Evolutionary conservation across 1,140 invertebrate species (phyloP).

Genomic region (Lepidurus apus): DNA sequence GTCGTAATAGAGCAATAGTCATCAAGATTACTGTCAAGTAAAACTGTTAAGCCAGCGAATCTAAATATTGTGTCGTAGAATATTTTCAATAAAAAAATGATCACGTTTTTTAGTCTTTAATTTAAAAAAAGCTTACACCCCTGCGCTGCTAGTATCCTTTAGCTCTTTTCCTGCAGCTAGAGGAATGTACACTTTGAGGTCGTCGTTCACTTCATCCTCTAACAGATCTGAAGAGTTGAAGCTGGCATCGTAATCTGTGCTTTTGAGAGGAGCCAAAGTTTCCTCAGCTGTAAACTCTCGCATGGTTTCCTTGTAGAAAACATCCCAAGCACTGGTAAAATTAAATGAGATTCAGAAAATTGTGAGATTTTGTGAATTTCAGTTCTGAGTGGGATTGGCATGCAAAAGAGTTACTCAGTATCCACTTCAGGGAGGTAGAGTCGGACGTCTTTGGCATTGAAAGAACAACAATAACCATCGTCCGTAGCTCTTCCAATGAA

Average conservation of each 20-base stretch:
- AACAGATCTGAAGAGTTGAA: not conserved
- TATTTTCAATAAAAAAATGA: too few species aligned
- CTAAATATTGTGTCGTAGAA: slow-evolving; percentile 36
- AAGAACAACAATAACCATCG: slow-evolving; percentile 46
- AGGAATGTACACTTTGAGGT: not conserved
- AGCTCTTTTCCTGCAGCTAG: not conserved
- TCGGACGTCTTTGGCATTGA: slow-evolving; percentile 38
- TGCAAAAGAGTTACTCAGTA: not conserved
- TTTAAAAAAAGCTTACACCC: slow-evolving; percentile 35
- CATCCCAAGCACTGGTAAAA: slow-evolving; percentile 24
- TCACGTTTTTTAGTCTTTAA: slow-evolving; percentile 24
- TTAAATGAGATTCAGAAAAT: not conserved
- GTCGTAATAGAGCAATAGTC: slow-evolving; percentile 43
- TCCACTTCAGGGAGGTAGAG: slow-evolving; percentile 40
- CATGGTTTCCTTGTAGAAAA: not conserved
- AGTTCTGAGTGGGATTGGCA: slow-evolving; percentile 9
- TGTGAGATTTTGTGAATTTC: not conserved
- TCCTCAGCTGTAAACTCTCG: not conserved
- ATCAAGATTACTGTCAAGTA: slow-evolving; percentile 43
- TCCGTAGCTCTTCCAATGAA: slow-evolving; percentile 53
- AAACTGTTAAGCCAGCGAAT: slow-evolving; percentile 43
- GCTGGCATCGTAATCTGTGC: not conserved
- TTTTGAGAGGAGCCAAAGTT: not conserved
- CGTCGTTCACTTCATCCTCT: not conserved
- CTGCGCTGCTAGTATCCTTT: slow-evolving; percentile 9